Evolutionary conservation across 2,888 invertebrate species (phyloP), one percentile per base, ranked within the genome.

Genomic region (Eupithecia abbreviata): DNA sequence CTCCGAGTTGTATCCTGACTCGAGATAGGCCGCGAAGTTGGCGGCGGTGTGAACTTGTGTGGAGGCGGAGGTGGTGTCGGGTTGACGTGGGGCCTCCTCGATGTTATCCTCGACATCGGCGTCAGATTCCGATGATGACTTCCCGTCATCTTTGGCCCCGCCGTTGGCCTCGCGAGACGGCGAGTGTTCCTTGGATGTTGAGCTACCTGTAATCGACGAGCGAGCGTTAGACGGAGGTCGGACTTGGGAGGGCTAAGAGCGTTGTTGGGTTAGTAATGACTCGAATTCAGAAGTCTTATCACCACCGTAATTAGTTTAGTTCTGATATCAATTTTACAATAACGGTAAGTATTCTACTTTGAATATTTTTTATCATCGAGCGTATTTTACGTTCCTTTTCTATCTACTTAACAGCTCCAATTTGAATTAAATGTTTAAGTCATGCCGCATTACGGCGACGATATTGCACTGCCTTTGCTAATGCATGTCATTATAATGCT

Each of bases 101-200:
- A 96, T 90, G 86, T 98, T 98, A 85, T 98, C 98, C 89, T 98
- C 98, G 0, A 98, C 96, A 86, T 98, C 98, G 0, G 98, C 97
- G 87, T 98, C 98, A 2, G 97, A 97, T 81, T 96, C 96, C n/a
- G 96, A 96, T 30, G 96, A 96, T 0, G 96, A 96, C 87, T 96
- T 96, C 81, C 93, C 93, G 51, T 95, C 95, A 69, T 92, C 92
- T 78, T 91, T 92, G 74, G 90, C 83, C 51, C 91, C 84, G 70
- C 92, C 62, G 4, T 62, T 62, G 62, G 30, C 84, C 4, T 93
- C 91, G 0, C 84, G 85, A 3, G 82, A 45, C 3, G 84, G 81
- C 43, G 76, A 74, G 12, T 92, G 92, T 5, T 93, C 93, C 82
- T 91, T 93, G 62, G 88, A 86, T 3, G 90, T 88, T 0, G 91